Conservation (phyloP, 2,797 vertebrate genomes). For the Gambelia wislizenii region DNA sequence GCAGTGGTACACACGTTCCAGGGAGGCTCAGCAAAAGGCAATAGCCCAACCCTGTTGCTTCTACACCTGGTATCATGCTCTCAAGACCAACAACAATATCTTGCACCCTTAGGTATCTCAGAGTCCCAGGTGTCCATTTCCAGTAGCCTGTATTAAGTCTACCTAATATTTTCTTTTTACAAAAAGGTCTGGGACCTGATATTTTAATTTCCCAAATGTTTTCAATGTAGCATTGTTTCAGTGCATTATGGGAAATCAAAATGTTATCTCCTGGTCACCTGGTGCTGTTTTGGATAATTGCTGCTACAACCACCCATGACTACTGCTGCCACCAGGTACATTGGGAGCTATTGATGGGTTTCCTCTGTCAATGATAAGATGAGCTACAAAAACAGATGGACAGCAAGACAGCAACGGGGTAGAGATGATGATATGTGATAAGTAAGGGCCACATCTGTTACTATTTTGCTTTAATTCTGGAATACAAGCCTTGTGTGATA, state of each 20-base stretch:
- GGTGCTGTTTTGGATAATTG: neutral
- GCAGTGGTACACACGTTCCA: neutral
- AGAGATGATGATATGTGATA: too few relatives aligned
- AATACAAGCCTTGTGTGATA: too few relatives aligned
- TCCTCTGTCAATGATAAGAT: too few relatives aligned
- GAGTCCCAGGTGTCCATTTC: neutral
- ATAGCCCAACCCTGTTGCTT: neutral
- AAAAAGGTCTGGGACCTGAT: neutral
- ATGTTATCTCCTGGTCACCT: neutral
- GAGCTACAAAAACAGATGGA: too few relatives aligned
- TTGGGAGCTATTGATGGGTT: too few relatives aligned
- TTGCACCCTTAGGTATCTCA: neutral
- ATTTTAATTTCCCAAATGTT: neutral
- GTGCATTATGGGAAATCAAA: neutral
- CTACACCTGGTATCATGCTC: neutral
- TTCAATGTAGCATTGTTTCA: neutral
- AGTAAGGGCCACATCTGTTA: too few relatives aligned
- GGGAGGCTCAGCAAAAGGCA: neutral
- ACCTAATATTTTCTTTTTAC: neutral
- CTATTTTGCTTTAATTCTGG: too few relatives aligned
- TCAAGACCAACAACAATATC: neutral
- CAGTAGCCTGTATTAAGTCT: neutral
- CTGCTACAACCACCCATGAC: too few relatives aligned
- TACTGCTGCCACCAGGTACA: neutral
- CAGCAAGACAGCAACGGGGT: too few relatives aligned